Evolutionary conservation across 1,140 invertebrate genomes (phyloP), one percentile per base, ranked within the genome.

Genomic region (Trichoplusia ni): DNA sequence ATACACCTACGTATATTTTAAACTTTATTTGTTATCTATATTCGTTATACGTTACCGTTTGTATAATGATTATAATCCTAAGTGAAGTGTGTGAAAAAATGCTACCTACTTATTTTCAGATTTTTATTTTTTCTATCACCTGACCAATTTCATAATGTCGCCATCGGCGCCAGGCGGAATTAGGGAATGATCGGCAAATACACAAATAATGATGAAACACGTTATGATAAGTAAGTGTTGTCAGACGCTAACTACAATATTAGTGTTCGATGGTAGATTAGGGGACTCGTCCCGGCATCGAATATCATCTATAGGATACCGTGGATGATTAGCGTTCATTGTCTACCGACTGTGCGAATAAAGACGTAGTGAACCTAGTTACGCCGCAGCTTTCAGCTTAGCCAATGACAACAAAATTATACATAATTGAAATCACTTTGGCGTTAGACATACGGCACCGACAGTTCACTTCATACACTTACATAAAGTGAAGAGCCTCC

Each of bases 41-140:
- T 81, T 75, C 75, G 73, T 82, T 79, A 79, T 79, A 75, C 71
- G 73, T 82, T 84, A 82, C 77, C 76, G 66, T 86, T 89, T 86
- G 81, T 82, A 81, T 82, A 67, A 69, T 80, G 33, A 79, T 78
- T 76, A 77, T n/a, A n/a, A n/a, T 75, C 77, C 69, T 86, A 85
- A 87, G 79, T 79, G 83, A 89, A 84, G 81, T 86, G 75, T 88
- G 77, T 87, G 82, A 88, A 89, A 90, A 88, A 87, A 90, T 86
- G 69, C 85, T 89, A 77, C 82, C 77, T 89, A 90, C 76, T 90
- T 89, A 88, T 88, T 90, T 89, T 88, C 84, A 89, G 86, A 87
- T 90, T 90, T 88, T 90, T 88, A 90, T 89, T 90, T 90, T 90
- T 87, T 85, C 82, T 89, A 80, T 87, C 84, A 84, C 82, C 84